These are phyloP conservation scores for Erpornis zantholeuca DNA, from an alignment of 2,113 vertebrate species.

Conservation along the genomic window DNA sequence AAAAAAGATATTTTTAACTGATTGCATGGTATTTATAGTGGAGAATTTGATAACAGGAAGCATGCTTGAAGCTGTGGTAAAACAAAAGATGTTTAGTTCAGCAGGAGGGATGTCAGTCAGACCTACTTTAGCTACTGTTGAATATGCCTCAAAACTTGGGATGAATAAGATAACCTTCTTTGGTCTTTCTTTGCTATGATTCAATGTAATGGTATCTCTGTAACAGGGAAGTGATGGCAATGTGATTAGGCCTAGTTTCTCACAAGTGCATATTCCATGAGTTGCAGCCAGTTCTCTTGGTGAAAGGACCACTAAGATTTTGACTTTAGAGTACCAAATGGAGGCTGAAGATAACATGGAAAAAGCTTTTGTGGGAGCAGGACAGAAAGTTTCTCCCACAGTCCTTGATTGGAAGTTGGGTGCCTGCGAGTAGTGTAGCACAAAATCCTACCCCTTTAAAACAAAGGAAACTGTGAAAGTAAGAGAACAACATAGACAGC, in stretches of 20 bases:
- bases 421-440: accelerated
- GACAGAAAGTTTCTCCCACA: background rate
- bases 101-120: background rate
- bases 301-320: background rate
- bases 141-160: background rate
- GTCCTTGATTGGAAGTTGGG: background rate
- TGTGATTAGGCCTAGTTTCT: background rate
- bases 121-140: background rate
- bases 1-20: background rate
- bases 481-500: background rate
- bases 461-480: background rate
- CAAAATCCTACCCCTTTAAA: background rate
- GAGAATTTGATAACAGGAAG: background rate
- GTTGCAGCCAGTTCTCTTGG: background rate
- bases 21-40: background rate
- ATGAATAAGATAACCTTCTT: background rate
- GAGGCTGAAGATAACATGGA: background rate
- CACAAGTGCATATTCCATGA: background rate
- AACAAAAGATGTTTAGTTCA: background rate
- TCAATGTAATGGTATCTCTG: background rate
- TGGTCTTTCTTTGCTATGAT: background rate
- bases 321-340: background rate
- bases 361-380: background rate
- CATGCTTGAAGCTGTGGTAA: background rate
- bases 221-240: background rate